phyloP scores from a whole-genome alignment of 2,888 invertebrate species.

The Brenthis hecate region DNA sequence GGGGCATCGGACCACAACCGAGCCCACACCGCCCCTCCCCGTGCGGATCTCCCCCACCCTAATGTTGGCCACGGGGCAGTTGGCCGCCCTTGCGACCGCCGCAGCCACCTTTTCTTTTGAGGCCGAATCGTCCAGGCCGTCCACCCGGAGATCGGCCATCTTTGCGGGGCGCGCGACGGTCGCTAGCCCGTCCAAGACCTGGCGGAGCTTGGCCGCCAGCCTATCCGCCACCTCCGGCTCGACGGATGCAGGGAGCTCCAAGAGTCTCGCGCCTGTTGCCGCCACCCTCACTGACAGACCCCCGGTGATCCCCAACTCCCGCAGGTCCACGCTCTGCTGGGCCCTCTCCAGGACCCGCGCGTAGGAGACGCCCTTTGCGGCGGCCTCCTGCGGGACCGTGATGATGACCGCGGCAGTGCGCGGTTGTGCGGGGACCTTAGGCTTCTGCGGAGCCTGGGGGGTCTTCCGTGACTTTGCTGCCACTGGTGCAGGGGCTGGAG shows the following conservation, averaged over 20 bases:
- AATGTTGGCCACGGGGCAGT: neutral
- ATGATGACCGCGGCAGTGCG: constrained; percentile 9
- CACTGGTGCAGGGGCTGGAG: neutral
- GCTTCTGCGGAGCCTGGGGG: neutral
- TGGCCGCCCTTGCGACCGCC: neutral
- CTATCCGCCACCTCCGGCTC: constrained; percentile 1
- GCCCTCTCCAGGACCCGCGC: constrained; percentile 2
- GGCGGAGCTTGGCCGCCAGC: neutral
- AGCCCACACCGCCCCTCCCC: too few species aligned
- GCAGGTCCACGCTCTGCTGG: neutral
- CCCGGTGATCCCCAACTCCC: neutral
- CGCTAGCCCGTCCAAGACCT: constrained; percentile 7
- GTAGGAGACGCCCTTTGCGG: neutral
- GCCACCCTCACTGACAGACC: neutral
- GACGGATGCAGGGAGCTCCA: constrained; percentile 1
- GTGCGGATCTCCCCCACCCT: too few species aligned
- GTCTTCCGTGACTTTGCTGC: neutral
- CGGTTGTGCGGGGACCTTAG: neutral
- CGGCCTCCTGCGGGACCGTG: neutral
- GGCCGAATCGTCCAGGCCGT: constrained; percentile 9
- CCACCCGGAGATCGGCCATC: neutral
- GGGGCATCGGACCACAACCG: too few species aligned
- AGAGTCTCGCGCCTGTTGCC: constrained; percentile 1
- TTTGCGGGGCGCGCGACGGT: constrained; percentile 3
- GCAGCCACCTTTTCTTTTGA: neutral